Percentiles rank a stretch among this genome's conserved stretches.
Conservation (phyloP, 2,113 vertebrate genomes). For the Labeo catla region DNA sequence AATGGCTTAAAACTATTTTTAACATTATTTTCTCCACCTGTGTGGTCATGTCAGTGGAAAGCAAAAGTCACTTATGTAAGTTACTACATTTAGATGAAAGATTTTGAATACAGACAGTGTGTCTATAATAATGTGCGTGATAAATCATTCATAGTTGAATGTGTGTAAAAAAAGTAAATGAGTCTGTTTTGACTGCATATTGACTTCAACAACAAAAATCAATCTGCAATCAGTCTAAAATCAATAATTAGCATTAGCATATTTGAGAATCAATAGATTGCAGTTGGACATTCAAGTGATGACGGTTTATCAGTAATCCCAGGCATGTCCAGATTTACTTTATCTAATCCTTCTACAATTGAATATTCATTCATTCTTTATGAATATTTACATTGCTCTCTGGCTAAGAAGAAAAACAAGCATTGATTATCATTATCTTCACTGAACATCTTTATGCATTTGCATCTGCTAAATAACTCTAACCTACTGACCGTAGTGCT, state of each 20-base stretch:
- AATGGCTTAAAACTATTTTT: too few species aligned
- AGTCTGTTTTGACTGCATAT: background rate
- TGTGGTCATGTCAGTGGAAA: too few species aligned
- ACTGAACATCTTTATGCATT: background rate
- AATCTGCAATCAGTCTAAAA: slow-evolving; percentile 13
- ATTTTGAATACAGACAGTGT: background rate
- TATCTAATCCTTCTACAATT: slow-evolving; percentile 1
- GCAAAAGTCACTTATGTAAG: too few species aligned
- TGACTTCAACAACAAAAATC: background rate
- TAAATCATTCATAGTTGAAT: background rate
- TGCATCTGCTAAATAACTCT: slow-evolving; percentile 15
- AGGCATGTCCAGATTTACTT: slow-evolving; percentile 9
- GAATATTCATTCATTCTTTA: slow-evolving; percentile 18
- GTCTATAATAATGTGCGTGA: background rate
- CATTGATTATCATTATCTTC: slow-evolving; percentile 19
- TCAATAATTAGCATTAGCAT: slow-evolving; percentile 6
- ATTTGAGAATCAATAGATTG: background rate
- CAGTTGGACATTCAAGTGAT: background rate
- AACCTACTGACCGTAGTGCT: background rate
- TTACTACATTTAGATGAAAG: background rate
- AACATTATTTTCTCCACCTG: too few species aligned
- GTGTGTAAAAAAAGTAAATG: slow-evolving; percentile 16
- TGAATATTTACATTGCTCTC: slow-evolving; percentile 27
- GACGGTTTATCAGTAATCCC: slow-evolving; percentile 18
- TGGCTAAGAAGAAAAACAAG: slow-evolving; percentile 24